phyloP scores from a whole-genome alignment of 2,113 vertebrate species.

The Tauraco erythrolophus region DNA sequence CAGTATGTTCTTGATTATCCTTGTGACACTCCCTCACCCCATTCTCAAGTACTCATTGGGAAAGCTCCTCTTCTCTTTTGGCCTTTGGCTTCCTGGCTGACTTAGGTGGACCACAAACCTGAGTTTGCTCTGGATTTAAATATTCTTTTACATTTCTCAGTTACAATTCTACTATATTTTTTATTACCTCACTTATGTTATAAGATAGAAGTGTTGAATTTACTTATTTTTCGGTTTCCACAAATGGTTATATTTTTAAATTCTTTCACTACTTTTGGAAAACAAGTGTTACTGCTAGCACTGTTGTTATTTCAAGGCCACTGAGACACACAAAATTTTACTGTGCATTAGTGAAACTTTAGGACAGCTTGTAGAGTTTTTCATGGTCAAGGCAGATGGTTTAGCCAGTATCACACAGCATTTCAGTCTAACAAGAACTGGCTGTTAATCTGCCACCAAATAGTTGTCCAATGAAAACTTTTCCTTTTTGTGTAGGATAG shows the following conservation, averaged over 20 bases:
- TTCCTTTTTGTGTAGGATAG: neutral
- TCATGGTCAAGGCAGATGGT: neutral
- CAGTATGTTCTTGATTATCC: neutral
- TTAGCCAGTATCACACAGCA: neutral
- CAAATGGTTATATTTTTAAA: neutral
- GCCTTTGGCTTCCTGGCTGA: neutral
- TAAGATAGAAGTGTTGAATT: neutral
- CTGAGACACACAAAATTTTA: neutral
- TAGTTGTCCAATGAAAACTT: neutral
- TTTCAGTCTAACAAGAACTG: neutral
- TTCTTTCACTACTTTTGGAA: neutral
- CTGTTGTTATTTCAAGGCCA: neutral
- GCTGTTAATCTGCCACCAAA: neutral
- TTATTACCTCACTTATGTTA: neutral
- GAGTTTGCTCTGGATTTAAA: neutral
- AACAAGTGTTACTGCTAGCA: neutral
- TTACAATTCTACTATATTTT: neutral
- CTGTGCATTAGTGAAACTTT: neutral
- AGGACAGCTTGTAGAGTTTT: neutral
- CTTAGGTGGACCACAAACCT: neutral
- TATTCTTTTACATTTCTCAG: neutral
- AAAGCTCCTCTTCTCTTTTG: neutral
- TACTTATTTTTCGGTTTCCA: neutral
- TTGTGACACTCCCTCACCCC: neutral
- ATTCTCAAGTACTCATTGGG: neutral